These are phyloP conservation scores for Brienomyrus brachyistius DNA, from an alignment of 2,113 vertebrate species.

Conservation along the genomic window DNA sequence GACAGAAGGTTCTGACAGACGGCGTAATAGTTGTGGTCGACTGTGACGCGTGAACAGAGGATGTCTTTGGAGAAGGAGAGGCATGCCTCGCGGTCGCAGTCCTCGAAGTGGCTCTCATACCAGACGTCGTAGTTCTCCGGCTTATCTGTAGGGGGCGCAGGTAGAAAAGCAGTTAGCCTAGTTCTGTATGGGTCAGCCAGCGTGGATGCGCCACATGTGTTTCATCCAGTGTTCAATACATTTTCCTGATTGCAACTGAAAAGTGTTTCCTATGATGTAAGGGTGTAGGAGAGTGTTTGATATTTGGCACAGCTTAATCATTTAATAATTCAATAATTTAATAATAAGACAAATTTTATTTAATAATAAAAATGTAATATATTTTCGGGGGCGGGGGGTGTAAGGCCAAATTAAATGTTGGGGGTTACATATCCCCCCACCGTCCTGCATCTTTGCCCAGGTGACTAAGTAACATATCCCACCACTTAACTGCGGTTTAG, in stretches of 20 bases:
- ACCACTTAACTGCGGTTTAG: not conserved
- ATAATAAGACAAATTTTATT: not conserved
- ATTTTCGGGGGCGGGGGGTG: not conserved
- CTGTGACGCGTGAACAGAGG: conserved; percentile 85
- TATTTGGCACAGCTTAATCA: not conserved
- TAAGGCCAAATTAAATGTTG: not conserved
- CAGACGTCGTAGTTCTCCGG: conserved; percentile 93
- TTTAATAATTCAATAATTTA: not conserved
- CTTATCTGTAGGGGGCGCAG: conserved; percentile 70
- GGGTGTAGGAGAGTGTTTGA: not conserved
- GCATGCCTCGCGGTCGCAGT: conserved; percentile 95
- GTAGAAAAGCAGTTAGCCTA: not conserved
- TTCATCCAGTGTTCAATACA: not conserved
- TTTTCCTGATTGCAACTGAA: not conserved
- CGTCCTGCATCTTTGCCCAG: not conserved
- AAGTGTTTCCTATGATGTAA: not conserved
- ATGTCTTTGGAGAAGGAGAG: conserved; percentile 97
- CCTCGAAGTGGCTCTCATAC: conserved; percentile 97
- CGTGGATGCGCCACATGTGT: not conserved
- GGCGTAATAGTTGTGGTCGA: conserved; percentile 98
- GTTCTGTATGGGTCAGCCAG: not conserved
- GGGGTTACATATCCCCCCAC: not conserved
- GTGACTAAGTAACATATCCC: not conserved
- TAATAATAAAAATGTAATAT: not conserved
- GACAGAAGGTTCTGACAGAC: conserved; percentile 96